A percentile compares a stretch with the other conserved stretches of the same genome.
Conservation (phyloP, 2,888 invertebrate genomes). For the Dicranocentrus wangi region DNA sequence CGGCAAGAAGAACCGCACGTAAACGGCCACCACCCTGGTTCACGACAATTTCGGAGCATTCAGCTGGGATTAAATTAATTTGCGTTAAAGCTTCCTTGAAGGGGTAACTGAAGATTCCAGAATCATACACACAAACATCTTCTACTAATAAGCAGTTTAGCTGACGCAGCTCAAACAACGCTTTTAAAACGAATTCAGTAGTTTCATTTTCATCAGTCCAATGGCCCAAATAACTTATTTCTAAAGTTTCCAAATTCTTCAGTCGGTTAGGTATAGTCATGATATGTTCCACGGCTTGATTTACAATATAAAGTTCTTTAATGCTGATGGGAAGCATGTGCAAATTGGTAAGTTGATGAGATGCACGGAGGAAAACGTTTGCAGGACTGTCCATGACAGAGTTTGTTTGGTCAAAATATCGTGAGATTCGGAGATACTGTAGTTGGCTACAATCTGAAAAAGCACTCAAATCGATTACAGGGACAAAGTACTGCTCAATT, state of each 20-base stretch:
- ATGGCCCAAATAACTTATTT: constrained; percentile 41
- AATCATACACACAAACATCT: constrained; percentile 27
- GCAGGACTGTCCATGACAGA: no score
- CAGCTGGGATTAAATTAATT: constrained; percentile 42
- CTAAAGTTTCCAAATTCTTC: constrained; percentile 39
- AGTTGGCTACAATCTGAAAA: constrained; percentile 29
- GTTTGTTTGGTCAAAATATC: not conserved
- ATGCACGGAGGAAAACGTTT: no score
- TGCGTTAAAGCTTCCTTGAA: constrained; percentile 24
- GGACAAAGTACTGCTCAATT: constrained; percentile 48
- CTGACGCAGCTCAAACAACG: constrained; percentile 42
- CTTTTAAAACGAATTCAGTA: no score
- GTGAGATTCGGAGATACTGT: constrained; percentile 26
- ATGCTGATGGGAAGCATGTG: constrained; percentile 33
- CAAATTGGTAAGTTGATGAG: constrained; percentile 39
- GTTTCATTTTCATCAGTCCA: constrained; percentile 42
- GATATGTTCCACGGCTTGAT: constrained; percentile 42
- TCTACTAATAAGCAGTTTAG: constrained; percentile 35
- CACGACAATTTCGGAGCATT: constrained; percentile 26
- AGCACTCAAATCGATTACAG: constrained; percentile 33
- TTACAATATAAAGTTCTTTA: constrained; percentile 35
- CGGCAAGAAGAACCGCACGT: constrained; percentile 29
- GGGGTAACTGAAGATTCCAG: not conserved
- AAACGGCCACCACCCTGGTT: constrained; percentile 12
- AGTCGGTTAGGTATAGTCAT: constrained; percentile 37